Percentiles rank a stretch among this genome's conserved stretches.
These are phyloP conservation scores for Notothenia coriiceps DNA, from an alignment of 2,113 vertebrate genomes.

Conservation along the genomic window DNA sequence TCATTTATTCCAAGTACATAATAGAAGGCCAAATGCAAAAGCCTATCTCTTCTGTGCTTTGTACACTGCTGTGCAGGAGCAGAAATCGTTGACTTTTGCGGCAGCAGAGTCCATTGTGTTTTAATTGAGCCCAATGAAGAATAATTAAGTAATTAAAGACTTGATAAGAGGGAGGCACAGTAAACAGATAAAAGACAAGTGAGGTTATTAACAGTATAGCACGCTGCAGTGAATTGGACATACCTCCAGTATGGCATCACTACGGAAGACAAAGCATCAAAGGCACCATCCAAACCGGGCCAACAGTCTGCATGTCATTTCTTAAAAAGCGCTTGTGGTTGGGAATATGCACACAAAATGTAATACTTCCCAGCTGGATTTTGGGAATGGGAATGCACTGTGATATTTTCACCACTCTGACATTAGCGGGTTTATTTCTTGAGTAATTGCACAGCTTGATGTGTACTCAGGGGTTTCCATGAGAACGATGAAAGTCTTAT, in stretches of 20 bases:
- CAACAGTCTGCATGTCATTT: slow-evolving; percentile 57
- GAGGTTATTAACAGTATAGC: slow-evolving; percentile 67
- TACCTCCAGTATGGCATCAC: slow-evolving; percentile 59
- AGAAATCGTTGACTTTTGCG: slow-evolving; percentile 74
- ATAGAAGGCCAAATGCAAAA: slow-evolving; percentile 69
- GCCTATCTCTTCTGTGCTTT: slow-evolving; percentile 63
- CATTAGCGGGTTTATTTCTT: slow-evolving; percentile 80
- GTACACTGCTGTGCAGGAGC: slow-evolving; percentile 52
- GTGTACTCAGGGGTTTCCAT: slow-evolving; percentile 79
- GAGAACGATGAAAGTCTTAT: slow-evolving; percentile 80
- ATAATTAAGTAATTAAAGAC: slow-evolving; percentile 87
- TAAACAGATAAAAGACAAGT: slow-evolving; percentile 81
- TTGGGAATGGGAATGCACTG: slow-evolving; percentile 71
- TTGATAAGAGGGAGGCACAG: slow-evolving; percentile 77
- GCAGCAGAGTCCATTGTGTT: slow-evolving; percentile 76
- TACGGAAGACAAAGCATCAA: slow-evolving; percentile 68
- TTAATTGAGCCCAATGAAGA: slow-evolving; percentile 86
- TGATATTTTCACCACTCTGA: slow-evolving; percentile 80
- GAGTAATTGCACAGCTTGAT: slow-evolving; percentile 81
- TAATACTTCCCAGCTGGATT: slow-evolving; percentile 80
- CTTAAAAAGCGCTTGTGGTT: slow-evolving; percentile 64
- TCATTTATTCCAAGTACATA: slow-evolving; percentile 77
- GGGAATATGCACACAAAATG: slow-evolving; percentile 69
- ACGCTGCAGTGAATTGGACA: slow-evolving; percentile 52
- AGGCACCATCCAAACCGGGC: slow-evolving; percentile 57